Conservation (phyloP, 2,888 invertebrate genomes). For the Oligia fasciuncula region DNA sequence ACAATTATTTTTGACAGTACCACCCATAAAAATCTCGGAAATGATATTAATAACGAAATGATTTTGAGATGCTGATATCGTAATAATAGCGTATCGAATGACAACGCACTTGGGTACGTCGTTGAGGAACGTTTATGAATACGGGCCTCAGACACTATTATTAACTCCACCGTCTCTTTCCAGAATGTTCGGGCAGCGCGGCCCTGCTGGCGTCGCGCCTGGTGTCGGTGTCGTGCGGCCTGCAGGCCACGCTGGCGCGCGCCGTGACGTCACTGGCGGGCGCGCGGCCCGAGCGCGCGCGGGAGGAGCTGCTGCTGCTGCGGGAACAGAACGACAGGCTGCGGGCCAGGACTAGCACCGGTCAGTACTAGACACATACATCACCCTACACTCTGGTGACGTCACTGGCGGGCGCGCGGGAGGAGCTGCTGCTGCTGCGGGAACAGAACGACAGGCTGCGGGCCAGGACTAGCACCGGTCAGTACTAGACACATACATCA, state of each 20-base stretch:
- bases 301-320: slow-evolving; percentile 56
- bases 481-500: too few species aligned
- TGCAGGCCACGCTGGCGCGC: slow-evolving; percentile 72
- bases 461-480: too few species aligned
- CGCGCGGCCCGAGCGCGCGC: slow-evolving; percentile 30
- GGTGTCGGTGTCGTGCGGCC: slow-evolving; percentile 69
- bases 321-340: slow-evolving; percentile 72
- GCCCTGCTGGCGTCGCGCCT: slow-evolving; percentile 74
- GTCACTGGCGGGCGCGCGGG: too few species aligned
- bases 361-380: background rate
- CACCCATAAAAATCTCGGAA: background rate
- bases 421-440: too few species aligned
- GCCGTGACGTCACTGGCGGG: slow-evolving; percentile 59
- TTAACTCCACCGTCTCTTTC: rapidly evolving
- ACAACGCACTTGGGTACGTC: too few species aligned
- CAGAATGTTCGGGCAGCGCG: slow-evolving; percentile 66
- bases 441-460: too few species aligned
- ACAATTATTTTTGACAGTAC: background rate
- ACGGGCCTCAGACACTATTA: too few species aligned
- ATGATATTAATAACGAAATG: background rate
- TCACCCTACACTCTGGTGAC: background rate
- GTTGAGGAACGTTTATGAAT: too few species aligned
- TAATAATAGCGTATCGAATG: too few species aligned
- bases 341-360: slow-evolving; percentile 36
- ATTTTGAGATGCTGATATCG: too few species aligned